Conservation (phyloP, 2,113 vertebrate genomes). For the Pimephales promelas region DNA sequence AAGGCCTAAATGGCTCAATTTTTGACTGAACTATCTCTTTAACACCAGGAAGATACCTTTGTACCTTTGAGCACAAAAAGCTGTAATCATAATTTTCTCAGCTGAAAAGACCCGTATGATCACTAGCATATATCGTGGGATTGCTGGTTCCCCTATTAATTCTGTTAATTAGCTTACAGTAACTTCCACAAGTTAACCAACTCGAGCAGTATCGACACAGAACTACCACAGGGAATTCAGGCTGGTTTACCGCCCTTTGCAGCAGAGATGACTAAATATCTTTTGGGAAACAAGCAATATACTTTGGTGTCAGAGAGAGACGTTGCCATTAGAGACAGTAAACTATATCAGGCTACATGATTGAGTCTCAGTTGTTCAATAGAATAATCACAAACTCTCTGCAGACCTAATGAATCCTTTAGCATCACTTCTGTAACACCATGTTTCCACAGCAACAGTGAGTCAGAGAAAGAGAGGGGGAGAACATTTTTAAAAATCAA, state of each 20-base stretch:
- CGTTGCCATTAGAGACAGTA: slow-evolving; percentile 23
- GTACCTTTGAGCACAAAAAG: background rate
- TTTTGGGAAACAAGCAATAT: background rate
- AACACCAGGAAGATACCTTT: background rate
- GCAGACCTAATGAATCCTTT: slow-evolving; percentile 33
- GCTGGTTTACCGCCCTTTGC: background rate
- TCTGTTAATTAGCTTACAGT: background rate
- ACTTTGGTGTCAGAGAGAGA: background rate
- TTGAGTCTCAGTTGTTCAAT: slow-evolving; percentile 34
- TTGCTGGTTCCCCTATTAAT: background rate
- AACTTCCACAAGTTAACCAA: background rate
- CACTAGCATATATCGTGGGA: background rate
- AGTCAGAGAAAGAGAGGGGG: slow-evolving; percentile 6
- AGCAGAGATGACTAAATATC: background rate
- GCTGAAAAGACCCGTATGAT: background rate
- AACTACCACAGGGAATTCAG: background rate
- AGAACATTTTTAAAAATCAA: background rate
- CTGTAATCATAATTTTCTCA: background rate
- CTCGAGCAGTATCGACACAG: background rate
- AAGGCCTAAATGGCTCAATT: background rate
- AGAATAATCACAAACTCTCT: slow-evolving; percentile 34
- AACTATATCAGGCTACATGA: slow-evolving; percentile 37
- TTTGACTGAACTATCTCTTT: background rate
- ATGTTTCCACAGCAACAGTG: slow-evolving; percentile 23
- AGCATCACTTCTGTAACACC: slow-evolving; percentile 22